These are phyloP conservation scores for Phalloptychus januarius DNA, from an alignment of 2,797 vertebrate genomes.

Conservation along the genomic window DNA sequence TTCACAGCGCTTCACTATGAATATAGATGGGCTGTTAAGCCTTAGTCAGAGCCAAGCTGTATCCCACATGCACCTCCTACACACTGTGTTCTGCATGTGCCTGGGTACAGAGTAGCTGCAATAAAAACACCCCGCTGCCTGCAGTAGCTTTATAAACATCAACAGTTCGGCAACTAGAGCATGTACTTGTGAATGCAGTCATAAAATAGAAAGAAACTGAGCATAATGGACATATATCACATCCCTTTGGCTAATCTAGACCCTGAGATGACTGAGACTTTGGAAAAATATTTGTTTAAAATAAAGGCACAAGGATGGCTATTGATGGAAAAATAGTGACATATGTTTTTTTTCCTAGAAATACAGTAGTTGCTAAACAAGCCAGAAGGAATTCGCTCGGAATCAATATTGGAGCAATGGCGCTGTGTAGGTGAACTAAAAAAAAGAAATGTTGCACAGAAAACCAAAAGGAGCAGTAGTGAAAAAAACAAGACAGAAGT, in stretches of 20 bases:
- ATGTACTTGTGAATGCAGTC: slow-evolving; percentile 8
- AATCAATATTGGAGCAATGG: slow-evolving; percentile 50
- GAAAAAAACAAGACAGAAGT: slow-evolving; percentile 13
- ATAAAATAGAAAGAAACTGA: slow-evolving; percentile 5
- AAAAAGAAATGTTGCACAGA: slow-evolving; percentile 7
- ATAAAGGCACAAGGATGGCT: slow-evolving; percentile 69
- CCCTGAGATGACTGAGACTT: slow-evolving; percentile 65
- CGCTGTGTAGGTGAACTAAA: slow-evolving; percentile 37
- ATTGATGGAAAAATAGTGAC: slow-evolving; percentile 63
- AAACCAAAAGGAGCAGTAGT: slow-evolving; percentile 8
- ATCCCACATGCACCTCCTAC: slow-evolving; percentile 76
- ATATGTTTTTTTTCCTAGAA: slow-evolving; percentile 34
- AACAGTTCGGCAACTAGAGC: slow-evolving; percentile 18
- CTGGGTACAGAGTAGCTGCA: slow-evolving; percentile 49
- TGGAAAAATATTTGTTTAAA: slow-evolving; percentile 66
- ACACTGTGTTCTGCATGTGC: slow-evolving; percentile 67
- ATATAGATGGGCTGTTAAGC: slow-evolving; percentile 71
- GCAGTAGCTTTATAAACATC: slow-evolving; percentile 46
- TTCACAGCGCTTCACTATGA: slow-evolving; percentile 68
- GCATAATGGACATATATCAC: slow-evolving; percentile 41
- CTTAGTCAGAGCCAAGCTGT: slow-evolving; percentile 69
- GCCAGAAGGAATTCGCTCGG: slow-evolving; percentile 45
- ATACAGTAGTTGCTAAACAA: slow-evolving; percentile 59
- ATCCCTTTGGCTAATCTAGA: slow-evolving; percentile 53
- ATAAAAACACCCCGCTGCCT: slow-evolving; percentile 28